Evolutionary conservation across 2,797 vertebrate species (phyloP), one percentile per base, ranked within the genome.

Genomic region (Danio aesculapii): DNA sequence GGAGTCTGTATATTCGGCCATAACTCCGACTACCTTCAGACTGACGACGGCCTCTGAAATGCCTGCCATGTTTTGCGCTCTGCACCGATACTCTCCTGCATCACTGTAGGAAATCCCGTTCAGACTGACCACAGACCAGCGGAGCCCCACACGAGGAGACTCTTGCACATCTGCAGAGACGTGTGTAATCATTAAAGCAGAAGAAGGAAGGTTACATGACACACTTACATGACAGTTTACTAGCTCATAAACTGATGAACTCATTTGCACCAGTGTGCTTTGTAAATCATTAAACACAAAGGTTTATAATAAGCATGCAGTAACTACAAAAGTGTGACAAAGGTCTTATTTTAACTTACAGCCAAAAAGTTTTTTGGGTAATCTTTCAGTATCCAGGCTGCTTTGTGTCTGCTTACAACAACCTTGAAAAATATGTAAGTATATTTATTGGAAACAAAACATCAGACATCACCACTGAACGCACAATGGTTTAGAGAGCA

Each of bases 51-150:
- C 96, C 92, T 98, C 97, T 7, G 96, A 93, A 77, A 88, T 92
- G 57, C 97, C 97, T 9, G 96, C 98, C 91, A 97, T 91, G 84
- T 98, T 99, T 87, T 95, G 96, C 50, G 98, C 97, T 86, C 95
- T 96, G 86, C 97, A 99, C 75, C 94, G 94, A 87, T 98, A 98
- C 87, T 97, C 95, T 11, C 98, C 97, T 7, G 96, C 95, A 0
- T 98, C 97, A 84, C 92, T 93, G 90, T 95, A 95, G 0, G 96
- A 96, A 82, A 98, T 92, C 16, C 94, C 95, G 0, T 95, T 96
- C 85, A 98, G 81, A 89, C 95, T 98, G 84, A 99, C 94, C 64
- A 97, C 94, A 5, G 97, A 98, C 97, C 97, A 98, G 79, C 95
- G 93, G 72, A 95, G 91, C 21, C 97, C 98, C 10, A 96, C 95